A percentile compares a stretch with the other conserved stretches of the same genome.
These are phyloP conservation scores for Acanthurus leucopareius DNA, from an alignment of 2,797 vertebrate genomes.

Conservation along the genomic window DNA sequence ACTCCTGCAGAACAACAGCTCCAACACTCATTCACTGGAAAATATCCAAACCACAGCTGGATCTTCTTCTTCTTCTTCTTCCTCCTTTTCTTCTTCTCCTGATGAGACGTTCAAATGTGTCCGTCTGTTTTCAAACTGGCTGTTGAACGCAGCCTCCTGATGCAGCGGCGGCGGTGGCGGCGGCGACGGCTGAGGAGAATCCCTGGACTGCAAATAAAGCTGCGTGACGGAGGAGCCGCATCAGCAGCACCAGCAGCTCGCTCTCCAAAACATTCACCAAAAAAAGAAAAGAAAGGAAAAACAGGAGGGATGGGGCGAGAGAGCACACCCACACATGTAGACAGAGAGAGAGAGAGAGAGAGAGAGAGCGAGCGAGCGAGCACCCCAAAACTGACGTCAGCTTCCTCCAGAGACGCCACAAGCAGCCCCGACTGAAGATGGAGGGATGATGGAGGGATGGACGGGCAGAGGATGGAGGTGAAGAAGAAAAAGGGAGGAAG, in stretches of 20 bases:
- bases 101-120: not conserved
- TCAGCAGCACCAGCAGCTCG: constrained; percentile 33
- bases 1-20: constrained; percentile 9
- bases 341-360: constrained; percentile 29
- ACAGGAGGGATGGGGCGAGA: constrained; percentile 31
- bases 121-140: not conserved
- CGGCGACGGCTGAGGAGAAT: constrained; percentile 42
- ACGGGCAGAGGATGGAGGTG: not conserved
- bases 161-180: not conserved
- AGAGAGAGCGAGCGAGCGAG: constrained; percentile 19
- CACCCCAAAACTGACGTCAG: constrained; percentile 70
- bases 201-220: constrained; percentile 60
- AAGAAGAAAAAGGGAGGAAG: constrained; percentile 2
- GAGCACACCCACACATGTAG: constrained; percentile 70
- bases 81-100: not conserved
- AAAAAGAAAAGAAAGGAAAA: not conserved
- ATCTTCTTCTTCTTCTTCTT: not conserved
- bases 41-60: not conserved
- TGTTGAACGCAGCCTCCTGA: constrained; percentile 24
- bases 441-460: constrained; percentile 9
- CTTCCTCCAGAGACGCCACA: constrained; percentile 33
- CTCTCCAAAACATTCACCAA: constrained; percentile 32
- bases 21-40: not conserved
- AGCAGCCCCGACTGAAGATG: constrained; percentile 9
- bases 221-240: constrained; percentile 61